Conservation (phyloP, 2,888 invertebrate genomes). For the Meteorus colon region DNA sequence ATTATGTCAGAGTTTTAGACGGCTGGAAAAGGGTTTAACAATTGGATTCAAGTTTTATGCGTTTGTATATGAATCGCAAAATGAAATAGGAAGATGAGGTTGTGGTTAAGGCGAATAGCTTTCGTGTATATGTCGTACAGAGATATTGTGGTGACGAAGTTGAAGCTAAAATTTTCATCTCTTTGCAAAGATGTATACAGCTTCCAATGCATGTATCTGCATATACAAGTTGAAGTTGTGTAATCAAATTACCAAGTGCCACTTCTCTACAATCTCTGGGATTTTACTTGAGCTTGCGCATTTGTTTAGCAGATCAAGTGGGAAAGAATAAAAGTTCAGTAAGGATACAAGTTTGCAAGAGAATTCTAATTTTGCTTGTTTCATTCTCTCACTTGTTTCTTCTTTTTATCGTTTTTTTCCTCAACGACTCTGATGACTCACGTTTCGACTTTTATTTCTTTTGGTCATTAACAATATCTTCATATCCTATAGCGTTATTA, state of each 20-base stretch:
- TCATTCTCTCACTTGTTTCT: neutral
- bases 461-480: neutral
- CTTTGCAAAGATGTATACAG: constrained; percentile 2
- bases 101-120: constrained; percentile 4
- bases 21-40: neutral
- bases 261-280: neutral
- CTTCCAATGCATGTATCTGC: constrained; percentile 8
- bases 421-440: constrained; percentile 15
- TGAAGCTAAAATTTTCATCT: constrained; percentile 17
- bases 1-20: neutral
- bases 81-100: constrained; percentile 28
- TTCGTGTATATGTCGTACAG: neutral
- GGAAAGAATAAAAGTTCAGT: constrained; percentile 20
- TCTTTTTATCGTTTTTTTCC: neutral
- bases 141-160: constrained; percentile 13
- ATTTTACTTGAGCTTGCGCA: constrained; percentile 21
- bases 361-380: constrained; percentile 28
- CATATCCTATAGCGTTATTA: neutral
- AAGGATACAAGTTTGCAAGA: constrained; percentile 29
- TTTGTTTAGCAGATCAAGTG: constrained; percentile 22
- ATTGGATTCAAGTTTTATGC: constrained; percentile 7
- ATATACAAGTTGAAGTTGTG: constrained; percentile 54
- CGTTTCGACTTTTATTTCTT: constrained; percentile 18
- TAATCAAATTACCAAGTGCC: constrained; percentile 57
- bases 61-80: constrained; percentile 16